phyloP scores from a whole-genome alignment of 2,113 vertebrate species.

The Rhabdornis inornatus region DNA sequence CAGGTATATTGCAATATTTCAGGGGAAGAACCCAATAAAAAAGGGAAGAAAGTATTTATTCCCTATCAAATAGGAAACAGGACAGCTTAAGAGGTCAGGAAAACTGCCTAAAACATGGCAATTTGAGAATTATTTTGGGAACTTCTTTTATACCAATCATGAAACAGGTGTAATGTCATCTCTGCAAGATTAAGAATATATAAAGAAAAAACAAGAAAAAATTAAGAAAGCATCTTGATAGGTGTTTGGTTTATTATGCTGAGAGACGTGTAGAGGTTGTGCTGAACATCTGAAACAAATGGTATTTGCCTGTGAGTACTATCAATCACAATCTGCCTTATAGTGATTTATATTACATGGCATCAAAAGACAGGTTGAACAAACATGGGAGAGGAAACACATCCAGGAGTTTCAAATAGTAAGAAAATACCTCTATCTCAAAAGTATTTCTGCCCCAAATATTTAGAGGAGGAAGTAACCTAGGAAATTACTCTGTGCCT shows the following conservation, averaged over 20 bases:
- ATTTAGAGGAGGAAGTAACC: background rate
- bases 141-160: background rate
- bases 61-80: background rate
- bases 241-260: background rate
- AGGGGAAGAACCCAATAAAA: background rate
- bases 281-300: background rate
- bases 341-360: background rate
- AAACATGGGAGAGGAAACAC: background rate
- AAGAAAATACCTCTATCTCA: background rate
- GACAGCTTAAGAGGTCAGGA: background rate
- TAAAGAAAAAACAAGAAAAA: background rate
- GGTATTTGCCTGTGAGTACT: background rate
- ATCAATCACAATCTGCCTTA: background rate
- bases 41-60: background rate
- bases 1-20: background rate
- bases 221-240: fast-evolving
- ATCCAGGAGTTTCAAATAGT: background rate
- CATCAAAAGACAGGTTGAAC: background rate
- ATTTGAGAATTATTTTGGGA: background rate
- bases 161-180: background rate
- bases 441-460: background rate
- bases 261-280: background rate
- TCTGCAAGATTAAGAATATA: background rate
- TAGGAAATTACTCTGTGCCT: background rate
- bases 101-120: background rate